phyloP scores from a whole-genome alignment of 2,797 vertebrate genomes.

The Cacajao melanocephalus region DNA sequence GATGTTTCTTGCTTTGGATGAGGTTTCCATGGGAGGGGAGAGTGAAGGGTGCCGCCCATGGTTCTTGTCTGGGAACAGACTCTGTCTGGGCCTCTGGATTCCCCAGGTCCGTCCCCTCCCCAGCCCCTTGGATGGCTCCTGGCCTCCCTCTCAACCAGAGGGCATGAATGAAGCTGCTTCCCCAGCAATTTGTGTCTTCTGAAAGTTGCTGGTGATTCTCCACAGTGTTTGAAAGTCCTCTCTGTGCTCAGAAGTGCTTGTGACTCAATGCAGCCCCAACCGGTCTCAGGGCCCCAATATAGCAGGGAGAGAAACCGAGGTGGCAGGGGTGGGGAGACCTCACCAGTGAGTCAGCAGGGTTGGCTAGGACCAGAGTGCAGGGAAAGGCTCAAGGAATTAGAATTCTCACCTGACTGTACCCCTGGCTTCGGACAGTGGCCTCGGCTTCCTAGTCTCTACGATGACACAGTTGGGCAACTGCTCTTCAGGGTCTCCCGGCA shows the following conservation, averaged over 20 bases:
- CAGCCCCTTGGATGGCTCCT: not conserved
- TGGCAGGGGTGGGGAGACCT: not conserved
- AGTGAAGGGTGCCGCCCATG: not conserved
- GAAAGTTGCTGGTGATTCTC: not conserved
- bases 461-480: not conserved
- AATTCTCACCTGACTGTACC: not conserved
- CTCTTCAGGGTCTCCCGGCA: not conserved
- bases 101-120: not conserved
- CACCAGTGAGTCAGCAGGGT: not conserved
- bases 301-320: not conserved
- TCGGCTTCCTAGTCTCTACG: not conserved
- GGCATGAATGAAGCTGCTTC: not conserved
- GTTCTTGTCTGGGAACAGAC: not conserved
- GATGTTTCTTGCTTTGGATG: not conserved
- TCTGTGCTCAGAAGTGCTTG: not conserved
- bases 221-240: not conserved
- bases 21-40: not conserved
- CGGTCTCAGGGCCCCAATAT: not conserved
- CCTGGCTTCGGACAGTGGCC: not conserved
- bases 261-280: not conserved
- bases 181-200: not conserved
- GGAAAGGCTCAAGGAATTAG: not conserved
- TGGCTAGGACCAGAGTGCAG: too few species aligned
- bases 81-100: not conserved
- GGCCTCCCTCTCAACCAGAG: not conserved